phyloP scores from a whole-genome alignment of 2,113 vertebrate genomes.

The Tychaedon coryphoeus region DNA sequence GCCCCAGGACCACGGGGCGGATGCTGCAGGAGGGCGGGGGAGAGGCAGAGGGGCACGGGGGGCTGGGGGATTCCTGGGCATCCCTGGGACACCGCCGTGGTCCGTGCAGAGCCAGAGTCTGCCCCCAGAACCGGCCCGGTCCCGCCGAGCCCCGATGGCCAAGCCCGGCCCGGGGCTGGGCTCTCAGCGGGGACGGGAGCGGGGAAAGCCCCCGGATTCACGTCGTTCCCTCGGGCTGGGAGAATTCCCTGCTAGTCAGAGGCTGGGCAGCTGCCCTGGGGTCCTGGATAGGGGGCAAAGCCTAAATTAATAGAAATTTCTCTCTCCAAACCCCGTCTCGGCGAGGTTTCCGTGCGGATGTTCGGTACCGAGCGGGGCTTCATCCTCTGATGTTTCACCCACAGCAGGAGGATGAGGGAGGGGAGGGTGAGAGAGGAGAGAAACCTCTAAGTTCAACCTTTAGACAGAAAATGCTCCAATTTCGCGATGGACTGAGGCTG shows the following conservation, averaged over 20 bases:
- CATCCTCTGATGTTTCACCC: background rate
- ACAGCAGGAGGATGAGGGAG: background rate
- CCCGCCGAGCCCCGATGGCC: background rate
- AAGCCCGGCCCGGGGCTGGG: background rate
- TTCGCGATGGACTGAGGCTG: fast-evolving
- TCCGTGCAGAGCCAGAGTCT: background rate
- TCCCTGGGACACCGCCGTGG: background rate
- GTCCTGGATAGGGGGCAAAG: background rate
- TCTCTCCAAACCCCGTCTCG: background rate
- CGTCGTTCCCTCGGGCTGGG: background rate
- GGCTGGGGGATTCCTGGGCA: background rate
- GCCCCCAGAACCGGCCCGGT: background rate
- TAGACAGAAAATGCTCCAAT: background rate
- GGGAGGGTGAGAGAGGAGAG: background rate
- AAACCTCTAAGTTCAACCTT: background rate
- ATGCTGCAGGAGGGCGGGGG: background rate
- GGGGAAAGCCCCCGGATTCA: background rate
- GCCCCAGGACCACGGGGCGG: background rate
- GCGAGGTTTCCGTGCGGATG: background rate
- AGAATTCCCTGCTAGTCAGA: background rate
- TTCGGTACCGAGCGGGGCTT: background rate
- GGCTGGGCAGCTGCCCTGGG: background rate
- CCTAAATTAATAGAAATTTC: background rate
- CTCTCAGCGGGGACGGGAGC: background rate
- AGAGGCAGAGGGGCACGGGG: background rate